phyloP scores from a whole-genome alignment of 2,797 vertebrate genomes.

The Galaxias olidus region DNA sequence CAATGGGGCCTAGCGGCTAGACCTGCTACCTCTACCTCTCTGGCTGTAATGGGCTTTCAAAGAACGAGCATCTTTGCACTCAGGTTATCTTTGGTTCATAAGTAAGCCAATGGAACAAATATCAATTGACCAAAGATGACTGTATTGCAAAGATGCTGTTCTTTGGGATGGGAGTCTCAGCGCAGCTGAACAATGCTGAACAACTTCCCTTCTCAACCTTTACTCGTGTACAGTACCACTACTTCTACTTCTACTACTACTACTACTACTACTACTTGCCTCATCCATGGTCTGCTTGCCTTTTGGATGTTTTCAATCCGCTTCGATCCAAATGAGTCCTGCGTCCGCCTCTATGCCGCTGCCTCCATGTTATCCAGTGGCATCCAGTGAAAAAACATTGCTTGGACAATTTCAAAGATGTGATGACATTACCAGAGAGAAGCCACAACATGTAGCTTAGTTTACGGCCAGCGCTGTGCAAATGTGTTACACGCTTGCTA shows the following conservation, averaged over 20 bases:
- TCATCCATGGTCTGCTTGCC: constrained; percentile 52
- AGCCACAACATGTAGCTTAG: too few relatives aligned
- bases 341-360: constrained; percentile 45
- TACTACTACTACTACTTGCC: constrained; percentile 46
- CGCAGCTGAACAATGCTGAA: constrained; percentile 41
- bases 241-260: not conserved
- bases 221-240: too few relatives aligned
- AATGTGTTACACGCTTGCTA: constrained; percentile 23
- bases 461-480: too few relatives aligned
- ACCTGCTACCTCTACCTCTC: constrained; percentile 25
- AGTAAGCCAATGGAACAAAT: too few relatives aligned
- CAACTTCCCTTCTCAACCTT: constrained; percentile 28
- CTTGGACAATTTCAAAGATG: too few relatives aligned
- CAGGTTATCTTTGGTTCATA: too few relatives aligned
- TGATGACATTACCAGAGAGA: too few relatives aligned
- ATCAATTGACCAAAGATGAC: too few relatives aligned
- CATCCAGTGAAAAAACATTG: not conserved
- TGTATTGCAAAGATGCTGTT: too few relatives aligned
- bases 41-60: too few relatives aligned
- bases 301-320: constrained; percentile 50
- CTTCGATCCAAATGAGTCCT: constrained; percentile 28
- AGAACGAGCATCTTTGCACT: too few relatives aligned
- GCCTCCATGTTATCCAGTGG: constrained; percentile 39
- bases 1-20: constrained; percentile 82
- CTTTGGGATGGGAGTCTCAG: too few relatives aligned